These are phyloP conservation scores for Choristoneura rosaceana DNA, from an alignment of 2,888 invertebrate species.

Conservation along the genomic window DNA sequence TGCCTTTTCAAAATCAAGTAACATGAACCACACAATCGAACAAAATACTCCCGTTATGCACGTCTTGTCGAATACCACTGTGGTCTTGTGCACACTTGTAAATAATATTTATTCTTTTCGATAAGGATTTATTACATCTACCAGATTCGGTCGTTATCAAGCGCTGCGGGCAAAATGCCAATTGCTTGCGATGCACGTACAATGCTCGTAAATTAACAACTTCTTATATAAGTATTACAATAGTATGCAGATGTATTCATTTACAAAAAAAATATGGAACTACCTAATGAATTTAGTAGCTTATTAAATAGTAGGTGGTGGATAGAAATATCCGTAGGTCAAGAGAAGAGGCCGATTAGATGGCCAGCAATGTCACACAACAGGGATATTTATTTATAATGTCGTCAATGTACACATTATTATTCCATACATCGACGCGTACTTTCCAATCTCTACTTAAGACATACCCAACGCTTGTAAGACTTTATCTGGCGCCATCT, in stretches of 20 bases:
- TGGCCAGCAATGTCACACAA: no score
- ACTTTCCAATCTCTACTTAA: constrained; percentile 13
- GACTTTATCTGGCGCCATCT: constrained; percentile 53
- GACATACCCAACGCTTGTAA: constrained; percentile 23
- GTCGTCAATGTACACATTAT: background rate
- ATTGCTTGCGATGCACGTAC: constrained; percentile 6
- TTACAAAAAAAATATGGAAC: no score
- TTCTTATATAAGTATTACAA: background rate
- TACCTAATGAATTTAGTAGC: no score
- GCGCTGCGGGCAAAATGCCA: constrained; percentile 6
- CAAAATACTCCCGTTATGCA: background rate
- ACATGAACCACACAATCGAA: background rate
- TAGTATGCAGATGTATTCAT: no score
- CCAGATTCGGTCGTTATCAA: constrained; percentile 9
- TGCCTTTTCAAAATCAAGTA: no score
- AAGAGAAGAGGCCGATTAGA: no score
- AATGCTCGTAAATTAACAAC: background rate
- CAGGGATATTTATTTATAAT: background rate
- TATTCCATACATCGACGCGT: background rate
- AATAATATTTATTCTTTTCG: constrained; percentile 7
- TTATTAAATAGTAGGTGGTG: no score
- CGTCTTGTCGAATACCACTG: background rate
- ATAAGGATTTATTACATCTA: constrained; percentile 9
- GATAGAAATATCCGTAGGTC: no score
- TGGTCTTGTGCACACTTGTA: constrained; percentile 5